Evolutionary conservation across 2,113 vertebrate species (phyloP), one percentile per base, ranked within the genome.

Genomic region (Lontra canadensis): DNA sequence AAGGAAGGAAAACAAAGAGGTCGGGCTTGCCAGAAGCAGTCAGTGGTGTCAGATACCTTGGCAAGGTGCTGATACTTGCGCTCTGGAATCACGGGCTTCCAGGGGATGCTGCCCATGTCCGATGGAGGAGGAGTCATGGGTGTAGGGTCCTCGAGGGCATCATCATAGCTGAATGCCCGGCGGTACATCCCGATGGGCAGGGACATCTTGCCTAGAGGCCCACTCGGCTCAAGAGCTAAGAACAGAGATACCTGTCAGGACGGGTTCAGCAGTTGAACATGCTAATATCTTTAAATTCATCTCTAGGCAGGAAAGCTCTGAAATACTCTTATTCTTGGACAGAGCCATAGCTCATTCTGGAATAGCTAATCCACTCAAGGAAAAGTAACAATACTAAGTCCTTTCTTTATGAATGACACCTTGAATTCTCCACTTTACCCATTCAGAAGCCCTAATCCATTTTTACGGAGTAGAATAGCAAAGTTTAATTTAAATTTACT

Each of bases 61-160:
- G 99, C 98, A 12, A 99, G 98, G 96, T 98, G 98, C 96, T 99
- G 98, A 97, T 99, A 99, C 98, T 99, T 99, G 98, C 99, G 99
- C 95, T 99, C 99, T 86, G 99, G 99, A 93, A 99, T 99, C 92
- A 99, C 98, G 1, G 99, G 99, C 74, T 99, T 99, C 99, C 99
- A 99, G 5, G 99, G 97, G 49, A 98, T 98, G 94, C 98, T 98
- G 74, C 98, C 98, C 97, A 99, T 96, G 98, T 99, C 99, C 7
- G 99, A 82, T 39, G 99, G 99, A 31, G 99, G 99, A 47, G 99
- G 99, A 44, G 99, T 99, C 98, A 99, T 99, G 87, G 99, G 99
- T 5, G 98, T 94, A 17, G 98, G 98, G 97, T 99, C 98, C 97
- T 99, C 99, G 69, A 99, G 98, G 83, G 98, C 99, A 82, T 99